These are phyloP conservation scores for Centropus bengalensis DNA, from an alignment of 2,113 vertebrate species.

Conservation along the genomic window DNA sequence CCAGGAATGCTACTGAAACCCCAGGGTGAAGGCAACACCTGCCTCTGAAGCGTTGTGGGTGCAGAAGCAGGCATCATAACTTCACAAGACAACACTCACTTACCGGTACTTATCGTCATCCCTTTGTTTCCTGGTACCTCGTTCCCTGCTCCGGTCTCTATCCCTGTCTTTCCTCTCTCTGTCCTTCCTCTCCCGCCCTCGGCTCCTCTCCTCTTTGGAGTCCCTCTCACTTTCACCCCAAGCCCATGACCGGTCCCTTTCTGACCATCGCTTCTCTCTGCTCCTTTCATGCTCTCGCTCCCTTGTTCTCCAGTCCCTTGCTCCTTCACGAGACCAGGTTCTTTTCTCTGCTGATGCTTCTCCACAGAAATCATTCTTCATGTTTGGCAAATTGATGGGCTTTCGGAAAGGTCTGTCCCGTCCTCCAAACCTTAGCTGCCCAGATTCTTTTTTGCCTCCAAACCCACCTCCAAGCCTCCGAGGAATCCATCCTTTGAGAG, in stretches of 20 bases:
- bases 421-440: slow-evolving; percentile 94
- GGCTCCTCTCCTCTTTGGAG: slow-evolving; percentile 71
- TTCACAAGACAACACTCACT: neutral
- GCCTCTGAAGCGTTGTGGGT: accelerated
- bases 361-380: slow-evolving; percentile 64
- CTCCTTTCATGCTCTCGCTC: slow-evolving; percentile 73
- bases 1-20: neutral
- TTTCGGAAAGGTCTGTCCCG: slow-evolving; percentile 94
- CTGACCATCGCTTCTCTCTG: slow-evolving; percentile 78
- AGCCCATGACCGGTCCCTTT: slow-evolving; percentile 62
- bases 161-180: slow-evolving; percentile 75
- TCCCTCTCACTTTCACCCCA: slow-evolving; percentile 69
- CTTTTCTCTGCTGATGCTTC: slow-evolving; percentile 74
- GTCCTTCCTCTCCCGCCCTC: slow-evolving; percentile 68
- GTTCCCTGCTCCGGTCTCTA: slow-evolving; percentile 78
- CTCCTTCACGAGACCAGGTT: slow-evolving; percentile 76
- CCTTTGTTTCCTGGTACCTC: slow-evolving; percentile 71
- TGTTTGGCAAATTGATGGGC: slow-evolving; percentile 85
- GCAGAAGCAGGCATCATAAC: no score
- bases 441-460: slow-evolving; percentile 95
- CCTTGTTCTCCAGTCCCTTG: slow-evolving; percentile 72
- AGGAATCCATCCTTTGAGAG: slow-evolving; percentile 92
- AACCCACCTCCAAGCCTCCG: slow-evolving; percentile 91
- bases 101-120: neutral
- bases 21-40: neutral